These are phyloP conservation scores for Mergus octosetaceus DNA, from an alignment of 2,797 vertebrate species.

Conservation along the genomic window DNA sequence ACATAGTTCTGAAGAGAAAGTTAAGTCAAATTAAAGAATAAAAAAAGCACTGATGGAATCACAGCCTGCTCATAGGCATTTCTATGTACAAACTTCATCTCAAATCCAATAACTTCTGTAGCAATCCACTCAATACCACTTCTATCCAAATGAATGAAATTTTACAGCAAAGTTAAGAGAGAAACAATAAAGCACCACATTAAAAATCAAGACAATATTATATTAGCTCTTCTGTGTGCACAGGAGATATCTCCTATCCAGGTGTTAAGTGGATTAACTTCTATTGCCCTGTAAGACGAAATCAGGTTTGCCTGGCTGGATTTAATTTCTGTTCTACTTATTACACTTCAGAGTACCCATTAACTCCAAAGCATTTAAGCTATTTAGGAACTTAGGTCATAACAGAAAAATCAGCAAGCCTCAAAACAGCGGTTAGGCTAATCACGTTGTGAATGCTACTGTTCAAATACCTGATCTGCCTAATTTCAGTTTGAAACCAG, in stretches of 20 bases:
- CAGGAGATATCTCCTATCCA: neutral
- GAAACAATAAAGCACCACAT: neutral
- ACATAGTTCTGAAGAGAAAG: neutral
- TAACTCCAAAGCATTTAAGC: neutral
- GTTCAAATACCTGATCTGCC: neutral
- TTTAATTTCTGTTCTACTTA: constrained; percentile 4
- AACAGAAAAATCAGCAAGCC: neutral
- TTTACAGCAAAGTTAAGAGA: neutral
- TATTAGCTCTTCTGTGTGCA: neutral
- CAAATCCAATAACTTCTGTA: neutral
- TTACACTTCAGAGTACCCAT: neutral
- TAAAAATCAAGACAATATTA: neutral
- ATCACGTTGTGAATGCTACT: neutral
- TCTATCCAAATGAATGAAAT: neutral
- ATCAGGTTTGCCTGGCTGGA: neutral
- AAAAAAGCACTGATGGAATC: neutral
- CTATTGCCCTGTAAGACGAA: neutral
- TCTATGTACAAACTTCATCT: constrained; percentile 21
- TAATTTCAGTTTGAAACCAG: neutral
- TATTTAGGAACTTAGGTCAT: neutral
- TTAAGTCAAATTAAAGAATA: constrained; percentile 11
- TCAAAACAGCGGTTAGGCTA: neutral
- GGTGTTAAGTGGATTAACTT: neutral
- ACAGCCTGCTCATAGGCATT: neutral
- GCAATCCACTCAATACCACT: neutral